These are phyloP conservation scores for Lepidochrysops patricia DNA, from an alignment of 2,888 invertebrate genomes.

Conservation along the genomic window DNA sequence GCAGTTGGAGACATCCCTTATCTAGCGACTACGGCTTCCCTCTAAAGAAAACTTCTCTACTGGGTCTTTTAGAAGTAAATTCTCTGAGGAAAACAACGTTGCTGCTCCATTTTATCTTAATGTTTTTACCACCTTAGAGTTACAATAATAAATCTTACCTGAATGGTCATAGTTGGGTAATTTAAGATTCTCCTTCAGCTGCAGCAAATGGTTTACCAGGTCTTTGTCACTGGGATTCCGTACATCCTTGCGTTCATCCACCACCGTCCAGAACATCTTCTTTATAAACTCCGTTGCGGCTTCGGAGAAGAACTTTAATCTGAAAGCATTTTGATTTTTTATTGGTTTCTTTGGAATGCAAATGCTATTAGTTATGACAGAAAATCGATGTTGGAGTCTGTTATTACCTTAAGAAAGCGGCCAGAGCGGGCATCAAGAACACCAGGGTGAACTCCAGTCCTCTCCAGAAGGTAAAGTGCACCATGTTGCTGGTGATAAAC, in stretches of 20 bases:
- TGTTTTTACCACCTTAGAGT: not conserved
- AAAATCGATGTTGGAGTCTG: no score
- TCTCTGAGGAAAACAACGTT: no score
- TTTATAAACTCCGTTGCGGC: conserved; percentile 45
- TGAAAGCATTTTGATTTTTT: conserved; percentile 29
- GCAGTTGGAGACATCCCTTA: no score
- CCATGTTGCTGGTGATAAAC: conserved; percentile 54
- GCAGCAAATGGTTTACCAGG: conserved; percentile 48
- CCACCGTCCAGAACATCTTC: conserved; percentile 44
- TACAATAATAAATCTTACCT: conserved; percentile 26
- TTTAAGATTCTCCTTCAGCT: conserved; percentile 45
- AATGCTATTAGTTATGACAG: no score
- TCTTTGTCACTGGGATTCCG: conserved; percentile 37
- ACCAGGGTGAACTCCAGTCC: conserved; percentile 50
- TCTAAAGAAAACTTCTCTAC: no score
- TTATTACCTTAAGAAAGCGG: conserved; percentile 39
- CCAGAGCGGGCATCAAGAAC: conserved; percentile 45
- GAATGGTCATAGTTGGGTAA: conserved; percentile 37
- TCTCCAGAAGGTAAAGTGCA: conserved; percentile 50
- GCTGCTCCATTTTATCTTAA: no score
- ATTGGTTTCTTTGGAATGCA: no score
- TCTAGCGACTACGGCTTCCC: no score
- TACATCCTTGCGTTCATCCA: conserved; percentile 35
- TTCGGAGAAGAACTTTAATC: conserved; percentile 47
- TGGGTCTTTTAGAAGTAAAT: no score